These are phyloP conservation scores for Sinodicranocentrus sp. DNA, from an alignment of 2,888 invertebrate genomes.

Conservation along the genomic window DNA sequence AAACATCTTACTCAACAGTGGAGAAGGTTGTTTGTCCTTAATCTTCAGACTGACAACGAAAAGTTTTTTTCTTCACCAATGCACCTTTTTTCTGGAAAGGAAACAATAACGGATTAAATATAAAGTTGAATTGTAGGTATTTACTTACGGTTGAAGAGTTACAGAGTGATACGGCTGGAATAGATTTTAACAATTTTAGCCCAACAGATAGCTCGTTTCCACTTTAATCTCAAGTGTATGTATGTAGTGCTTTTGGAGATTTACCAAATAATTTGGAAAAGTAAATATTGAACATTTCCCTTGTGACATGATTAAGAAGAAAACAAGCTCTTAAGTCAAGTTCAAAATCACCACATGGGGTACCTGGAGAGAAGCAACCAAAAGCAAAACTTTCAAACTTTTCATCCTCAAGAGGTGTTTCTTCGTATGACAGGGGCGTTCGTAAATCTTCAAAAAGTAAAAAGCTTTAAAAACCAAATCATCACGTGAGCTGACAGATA, in stretches of 20 bases:
- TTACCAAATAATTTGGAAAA: conserved; percentile 24
- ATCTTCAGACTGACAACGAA: conserved; percentile 19
- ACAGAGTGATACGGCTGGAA: too few relatives aligned
- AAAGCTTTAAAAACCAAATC: conserved; percentile 9
- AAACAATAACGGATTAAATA: neutral
- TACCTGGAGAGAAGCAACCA: neutral
- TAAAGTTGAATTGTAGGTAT: too few relatives aligned
- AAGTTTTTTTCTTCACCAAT: neutral
- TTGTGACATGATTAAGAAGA: conserved; percentile 28
- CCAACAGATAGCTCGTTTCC: too few relatives aligned
- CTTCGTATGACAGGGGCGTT: conserved; percentile 52
- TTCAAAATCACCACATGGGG: conserved; percentile 46
- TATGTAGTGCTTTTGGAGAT: conserved; percentile 6
- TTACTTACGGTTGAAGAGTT: too few relatives aligned
- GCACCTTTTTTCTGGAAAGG: neutral
- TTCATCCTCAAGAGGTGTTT: conserved; percentile 26
- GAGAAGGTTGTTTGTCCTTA: conserved; percentile 26
- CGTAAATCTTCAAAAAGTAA: conserved; percentile 16
- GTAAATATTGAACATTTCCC: conserved; percentile 3
- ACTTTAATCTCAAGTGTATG: neutral
- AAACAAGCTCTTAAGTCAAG: conserved; percentile 54
- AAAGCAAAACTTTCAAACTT: conserved; percentile 5
- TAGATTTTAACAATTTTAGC: too few relatives aligned
- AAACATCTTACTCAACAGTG: conserved; percentile 40
- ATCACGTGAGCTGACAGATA: conserved; percentile 46